Evolutionary conservation across 2,888 invertebrate species (phyloP).

Genomic region (Autographa pulchrina): DNA sequence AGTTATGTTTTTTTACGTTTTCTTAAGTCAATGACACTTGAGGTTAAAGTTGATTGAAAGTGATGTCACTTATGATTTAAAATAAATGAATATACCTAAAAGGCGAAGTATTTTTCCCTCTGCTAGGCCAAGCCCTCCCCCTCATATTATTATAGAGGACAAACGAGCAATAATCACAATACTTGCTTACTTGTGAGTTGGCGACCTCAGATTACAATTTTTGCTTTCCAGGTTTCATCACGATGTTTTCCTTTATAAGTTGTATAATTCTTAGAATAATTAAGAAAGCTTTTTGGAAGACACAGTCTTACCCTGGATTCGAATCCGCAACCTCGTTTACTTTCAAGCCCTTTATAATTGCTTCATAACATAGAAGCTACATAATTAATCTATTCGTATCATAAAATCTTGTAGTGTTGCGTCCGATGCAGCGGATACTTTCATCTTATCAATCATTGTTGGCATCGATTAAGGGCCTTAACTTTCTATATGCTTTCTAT

Average conservation of each 20-base stretch:
- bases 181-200: no score
- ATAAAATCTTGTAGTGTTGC: not conserved
- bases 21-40: not conserved
- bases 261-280: no score
- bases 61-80: not conserved
- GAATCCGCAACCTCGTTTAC: no score
- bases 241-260: no score
- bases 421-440: not conserved
- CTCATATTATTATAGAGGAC: not conserved
- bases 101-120: no score
- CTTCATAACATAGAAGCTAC: not conserved
- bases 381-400: not conserved
- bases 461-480: not conserved
- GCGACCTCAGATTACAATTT: no score
- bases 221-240: no score
- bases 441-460: conserved; percentile 6
- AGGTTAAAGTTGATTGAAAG: conserved; percentile 1
- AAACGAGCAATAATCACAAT: not conserved
- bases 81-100: not conserved
- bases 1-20: not conserved
- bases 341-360: not conserved
- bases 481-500: conserved; percentile 5
- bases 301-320: no score
- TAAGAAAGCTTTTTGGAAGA: no score
- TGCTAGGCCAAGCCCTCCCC: not conserved